Base-by-base conservation (phyloP, 2,888 invertebrate species). In the Schizotus pectinicornis region DNA sequence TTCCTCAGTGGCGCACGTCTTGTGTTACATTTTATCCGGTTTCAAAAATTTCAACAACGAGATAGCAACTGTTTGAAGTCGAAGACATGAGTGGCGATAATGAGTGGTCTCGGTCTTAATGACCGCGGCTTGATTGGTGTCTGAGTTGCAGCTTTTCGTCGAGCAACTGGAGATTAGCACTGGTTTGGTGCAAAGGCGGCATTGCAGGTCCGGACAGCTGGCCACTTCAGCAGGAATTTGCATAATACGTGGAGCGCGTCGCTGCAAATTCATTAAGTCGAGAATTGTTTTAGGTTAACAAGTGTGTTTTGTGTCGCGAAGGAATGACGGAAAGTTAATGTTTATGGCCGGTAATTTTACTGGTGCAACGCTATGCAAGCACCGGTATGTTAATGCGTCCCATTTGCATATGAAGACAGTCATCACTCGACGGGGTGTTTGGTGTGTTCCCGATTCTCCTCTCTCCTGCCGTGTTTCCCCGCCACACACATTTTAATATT, bases 381-480 rank as follows among this genome's bases (percentile, higher is more conserved):
- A 63, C 62, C 65, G 45, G 67, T 70, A 71, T 70, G 70, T 68
- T 71, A 70, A 71, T 71, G 62, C 53, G 46, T 22, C 49, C 61
- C 61, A 71, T 71, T 71, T 71, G 63, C 70, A 71, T 71, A 68
- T 55, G 67, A 67, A 69, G 67, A 68, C 68, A 70, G 68, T 63
- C 60, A 68, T 69, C 69, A 67, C 67, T 6, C 2, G 36, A 67
- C 37, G 51, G 63, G 64, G 68, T 67, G 66, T 67, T 64, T 61
- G 54, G 34, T 54, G 33, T 46, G 14, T 45, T 47, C 14, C 32
- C 46, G 31, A 59, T 35, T 51, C 30, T 36, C 42, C 7, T 37
- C 55, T 36, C 48, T 39, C 45, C 48, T 48, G 59, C 56, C 51
- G 41, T 52, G 38, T 52, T 22, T 38, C 31, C 48, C 35, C 37